A percentile compares a stretch with the other conserved stretches of the same genome.
Evolutionary conservation across 2,888 invertebrate species (phyloP).

Genomic region (Ormyrus thymus): DNA sequence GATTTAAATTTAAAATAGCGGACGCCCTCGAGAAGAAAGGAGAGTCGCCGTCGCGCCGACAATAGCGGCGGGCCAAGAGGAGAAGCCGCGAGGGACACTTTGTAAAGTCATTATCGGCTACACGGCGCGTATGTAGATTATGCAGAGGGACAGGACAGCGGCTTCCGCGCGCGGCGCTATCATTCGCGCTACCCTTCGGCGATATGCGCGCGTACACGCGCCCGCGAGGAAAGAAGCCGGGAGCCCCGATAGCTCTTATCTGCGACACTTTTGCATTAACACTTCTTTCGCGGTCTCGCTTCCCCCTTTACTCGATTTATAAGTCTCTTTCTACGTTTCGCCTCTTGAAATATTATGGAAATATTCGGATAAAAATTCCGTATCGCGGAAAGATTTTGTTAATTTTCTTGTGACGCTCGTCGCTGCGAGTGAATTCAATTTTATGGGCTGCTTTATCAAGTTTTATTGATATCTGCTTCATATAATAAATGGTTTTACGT

Average conservation of each 20-base stretch:
- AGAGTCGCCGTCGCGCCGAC: background rate
- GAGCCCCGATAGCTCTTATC: conserved; percentile 36
- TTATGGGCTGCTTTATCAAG: too few relatives aligned
- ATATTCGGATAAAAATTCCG: too few relatives aligned
- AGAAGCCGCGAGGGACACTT: conserved; percentile 62
- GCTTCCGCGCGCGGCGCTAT: conserved; percentile 25
- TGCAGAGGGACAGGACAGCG: background rate
- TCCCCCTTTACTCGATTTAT: too few relatives aligned
- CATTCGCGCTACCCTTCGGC: conserved; percentile 22
- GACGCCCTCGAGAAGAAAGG: background rate
- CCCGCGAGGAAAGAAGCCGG: background rate
- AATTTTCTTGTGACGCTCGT: too few relatives aligned
- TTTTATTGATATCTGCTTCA: too few relatives aligned
- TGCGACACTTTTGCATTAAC: conserved; percentile 25
- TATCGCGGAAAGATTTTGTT: too few relatives aligned
- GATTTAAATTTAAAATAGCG: background rate
- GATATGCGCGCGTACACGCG: background rate
- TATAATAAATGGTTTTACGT: too few relatives aligned
- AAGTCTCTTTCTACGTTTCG: too few relatives aligned
- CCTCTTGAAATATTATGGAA: too few relatives aligned
- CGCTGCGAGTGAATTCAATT: too few relatives aligned
- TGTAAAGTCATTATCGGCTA: conserved; percentile 70
- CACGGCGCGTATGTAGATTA: conserved; percentile 63
- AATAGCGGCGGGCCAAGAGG: background rate
- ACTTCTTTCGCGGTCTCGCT: too few relatives aligned